Evolutionary conservation across 2,888 invertebrate species (phyloP).

Genomic region (Euclidia mi): DNA sequence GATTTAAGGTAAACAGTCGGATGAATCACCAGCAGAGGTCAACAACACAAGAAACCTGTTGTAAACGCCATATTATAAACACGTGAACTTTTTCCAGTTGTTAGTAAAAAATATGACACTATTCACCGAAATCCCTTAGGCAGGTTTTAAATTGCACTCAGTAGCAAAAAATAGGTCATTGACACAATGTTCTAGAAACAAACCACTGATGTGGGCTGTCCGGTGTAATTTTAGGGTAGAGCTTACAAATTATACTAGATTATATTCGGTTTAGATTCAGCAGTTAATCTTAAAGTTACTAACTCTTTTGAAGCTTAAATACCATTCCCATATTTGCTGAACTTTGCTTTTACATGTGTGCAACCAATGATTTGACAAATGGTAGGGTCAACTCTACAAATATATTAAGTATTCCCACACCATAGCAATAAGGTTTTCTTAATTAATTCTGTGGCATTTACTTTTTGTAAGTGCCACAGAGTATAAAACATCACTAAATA

Average conservation of each 20-base stretch:
- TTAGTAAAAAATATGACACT: conserved; percentile 66
- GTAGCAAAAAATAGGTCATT: conserved; percentile 40
- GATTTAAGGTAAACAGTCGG: conserved; percentile 70
- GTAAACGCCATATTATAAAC: conserved; percentile 67
- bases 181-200: conserved; percentile 28
- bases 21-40: conserved; percentile 78
- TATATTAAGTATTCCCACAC: too few relatives aligned
- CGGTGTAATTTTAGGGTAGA: conserved; percentile 13
- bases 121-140: conserved; percentile 59
- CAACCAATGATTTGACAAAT: too few relatives aligned
- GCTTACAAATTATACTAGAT: neutral
- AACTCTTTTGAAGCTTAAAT: too few relatives aligned
- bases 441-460: too few relatives aligned
- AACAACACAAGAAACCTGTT: conserved; percentile 79
- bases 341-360: too few relatives aligned
- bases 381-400: too few relatives aligned
- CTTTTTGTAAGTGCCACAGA: too few relatives aligned
- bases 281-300: too few relatives aligned
- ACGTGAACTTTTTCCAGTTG: conserved; percentile 57
- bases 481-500: too few relatives aligned
- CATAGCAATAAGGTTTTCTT: too few relatives aligned
- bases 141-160: conserved; percentile 35
- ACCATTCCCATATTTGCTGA: too few relatives aligned
- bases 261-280: too few relatives aligned
- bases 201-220: conserved; percentile 32